Evolutionary conservation across 2,113 vertebrate species (phyloP).

Genomic region (Malurus alboscapulatus): DNA sequence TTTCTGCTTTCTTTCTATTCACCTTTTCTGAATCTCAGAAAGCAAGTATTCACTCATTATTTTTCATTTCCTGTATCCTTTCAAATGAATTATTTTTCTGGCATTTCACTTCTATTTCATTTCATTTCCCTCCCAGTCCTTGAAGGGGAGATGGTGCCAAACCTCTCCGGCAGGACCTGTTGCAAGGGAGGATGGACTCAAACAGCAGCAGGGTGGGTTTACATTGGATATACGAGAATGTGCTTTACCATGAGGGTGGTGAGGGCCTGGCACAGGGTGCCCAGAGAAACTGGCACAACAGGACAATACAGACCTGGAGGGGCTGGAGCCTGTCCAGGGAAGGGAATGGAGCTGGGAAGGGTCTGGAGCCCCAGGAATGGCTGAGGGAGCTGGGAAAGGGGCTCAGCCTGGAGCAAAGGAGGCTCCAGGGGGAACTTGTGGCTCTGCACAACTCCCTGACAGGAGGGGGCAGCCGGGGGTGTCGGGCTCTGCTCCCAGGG

Average conservation of each 20-base stretch:
- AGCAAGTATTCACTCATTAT: background rate
- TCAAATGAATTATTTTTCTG: background rate
- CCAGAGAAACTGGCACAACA: background rate
- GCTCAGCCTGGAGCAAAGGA: background rate
- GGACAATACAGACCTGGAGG: background rate
- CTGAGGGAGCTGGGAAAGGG: background rate
- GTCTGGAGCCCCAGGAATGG: accelerated
- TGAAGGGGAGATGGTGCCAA: background rate
- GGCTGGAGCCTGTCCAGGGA: accelerated
- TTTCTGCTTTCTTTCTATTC: background rate
- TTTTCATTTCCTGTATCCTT: background rate
- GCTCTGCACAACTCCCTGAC: background rate
- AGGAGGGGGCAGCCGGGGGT: background rate
- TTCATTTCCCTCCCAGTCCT: background rate
- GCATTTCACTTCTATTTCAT: background rate
- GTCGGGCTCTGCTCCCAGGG: background rate
- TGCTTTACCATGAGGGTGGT: background rate
- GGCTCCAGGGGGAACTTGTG: background rate
- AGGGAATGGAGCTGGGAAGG: background rate
- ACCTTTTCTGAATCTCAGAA: background rate
- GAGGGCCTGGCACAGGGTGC: background rate
- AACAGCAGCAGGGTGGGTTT: background rate
- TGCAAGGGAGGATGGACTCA: background rate
- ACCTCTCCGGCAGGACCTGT: background rate
- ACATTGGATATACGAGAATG: background rate